These are phyloP conservation scores for Dryadula phaetusa DNA, from an alignment of 2,888 invertebrate species.

Conservation along the genomic window DNA sequence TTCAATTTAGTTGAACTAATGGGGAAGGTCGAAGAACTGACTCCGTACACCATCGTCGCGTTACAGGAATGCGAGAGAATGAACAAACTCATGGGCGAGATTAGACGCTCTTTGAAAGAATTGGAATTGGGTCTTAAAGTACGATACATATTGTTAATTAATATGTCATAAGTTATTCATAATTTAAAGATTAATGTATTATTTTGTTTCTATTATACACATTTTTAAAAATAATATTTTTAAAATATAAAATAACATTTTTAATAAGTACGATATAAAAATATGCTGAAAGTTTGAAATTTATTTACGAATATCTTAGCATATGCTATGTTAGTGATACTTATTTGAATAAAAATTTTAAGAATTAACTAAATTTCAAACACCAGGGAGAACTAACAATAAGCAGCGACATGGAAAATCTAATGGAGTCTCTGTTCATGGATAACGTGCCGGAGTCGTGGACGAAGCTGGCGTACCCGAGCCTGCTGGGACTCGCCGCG, in stretches of 20 bases:
- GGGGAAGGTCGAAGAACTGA: constrained; percentile 94
- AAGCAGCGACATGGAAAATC: constrained; percentile 94
- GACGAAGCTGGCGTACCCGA: constrained; percentile 95
- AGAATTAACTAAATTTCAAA: not conserved
- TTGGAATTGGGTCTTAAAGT: constrained; percentile 95
- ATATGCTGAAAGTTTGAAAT: no score
- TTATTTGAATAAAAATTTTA: no score
- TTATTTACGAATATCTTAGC: no score
- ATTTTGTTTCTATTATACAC: no score
- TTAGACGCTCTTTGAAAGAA: constrained; percentile 92
- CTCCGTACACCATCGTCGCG: constrained; percentile 95
- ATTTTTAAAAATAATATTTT: no score
- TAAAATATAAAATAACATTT: no score
- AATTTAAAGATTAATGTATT: not conserved
- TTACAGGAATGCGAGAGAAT: constrained; percentile 97
- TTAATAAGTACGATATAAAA: no score
- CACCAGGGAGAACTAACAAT: constrained; percentile 95
- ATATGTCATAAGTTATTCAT: no score
- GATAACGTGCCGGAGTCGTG: constrained; percentile 95
- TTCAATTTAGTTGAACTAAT: constrained; percentile 94
- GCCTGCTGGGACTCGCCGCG: constrained; percentile 90
- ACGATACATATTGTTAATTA: constrained; percentile 32
- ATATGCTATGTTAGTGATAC: no score
- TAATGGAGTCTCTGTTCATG: constrained; percentile 94
- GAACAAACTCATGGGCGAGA: constrained; percentile 93